Percentiles rank a stretch among this genome's conserved stretches.
These are phyloP conservation scores for Eira barbara DNA, from an alignment of 2,113 vertebrate genomes.

Conservation along the genomic window DNA sequence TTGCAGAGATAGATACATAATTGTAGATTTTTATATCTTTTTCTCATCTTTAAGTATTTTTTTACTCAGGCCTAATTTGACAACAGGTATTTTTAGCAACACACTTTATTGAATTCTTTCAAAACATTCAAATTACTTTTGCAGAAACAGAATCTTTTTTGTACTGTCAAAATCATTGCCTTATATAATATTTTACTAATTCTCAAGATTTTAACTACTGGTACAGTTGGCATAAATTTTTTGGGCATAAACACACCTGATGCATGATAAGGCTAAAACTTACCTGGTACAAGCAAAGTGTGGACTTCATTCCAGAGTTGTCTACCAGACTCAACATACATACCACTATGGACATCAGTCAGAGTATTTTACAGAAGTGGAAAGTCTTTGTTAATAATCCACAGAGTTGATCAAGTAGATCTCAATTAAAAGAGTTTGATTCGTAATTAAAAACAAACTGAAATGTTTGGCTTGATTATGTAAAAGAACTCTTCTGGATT, in stretches of 20 bases:
- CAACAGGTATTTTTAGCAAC: neutral
- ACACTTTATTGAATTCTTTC: neutral
- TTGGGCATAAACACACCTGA: neutral
- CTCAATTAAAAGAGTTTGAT: neutral
- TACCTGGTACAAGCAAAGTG: neutral
- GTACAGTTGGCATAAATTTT: neutral
- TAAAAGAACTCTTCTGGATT: neutral
- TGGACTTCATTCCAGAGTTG: neutral
- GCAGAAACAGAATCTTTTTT: neutral
- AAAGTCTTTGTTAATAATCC: neutral
- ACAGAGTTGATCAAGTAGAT: neutral
- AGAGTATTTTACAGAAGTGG: neutral
- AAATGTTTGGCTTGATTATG: neutral
- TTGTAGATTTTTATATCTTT: neutral
- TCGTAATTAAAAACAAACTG: neutral
- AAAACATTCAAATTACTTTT: constrained; percentile 15
- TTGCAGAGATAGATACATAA: neutral
- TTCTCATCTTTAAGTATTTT: neutral
- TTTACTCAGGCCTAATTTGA: neutral
- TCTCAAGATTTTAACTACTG: neutral
- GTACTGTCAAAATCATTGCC: neutral
- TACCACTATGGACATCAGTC: neutral
- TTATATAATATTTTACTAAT: neutral
- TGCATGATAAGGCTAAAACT: neutral
- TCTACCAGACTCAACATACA: neutral